These are phyloP conservation scores for Erebia palarica DNA, from an alignment of 2,888 invertebrate species.

Conservation along the genomic window DNA sequence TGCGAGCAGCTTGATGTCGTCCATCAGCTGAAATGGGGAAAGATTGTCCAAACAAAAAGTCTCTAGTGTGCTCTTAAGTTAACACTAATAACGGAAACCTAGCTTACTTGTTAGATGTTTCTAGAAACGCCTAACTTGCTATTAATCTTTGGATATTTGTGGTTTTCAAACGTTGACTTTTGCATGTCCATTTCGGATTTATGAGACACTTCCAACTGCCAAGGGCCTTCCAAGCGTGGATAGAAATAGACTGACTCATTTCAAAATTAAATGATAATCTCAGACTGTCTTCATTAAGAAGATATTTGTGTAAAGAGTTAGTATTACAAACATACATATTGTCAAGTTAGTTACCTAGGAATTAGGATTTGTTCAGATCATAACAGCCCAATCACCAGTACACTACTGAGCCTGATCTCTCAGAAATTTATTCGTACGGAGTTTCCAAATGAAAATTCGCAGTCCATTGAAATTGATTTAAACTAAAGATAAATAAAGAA, in stretches of 20 bases:
- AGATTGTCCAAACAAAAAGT: constrained; percentile 2
- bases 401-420: no score
- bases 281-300: no score
- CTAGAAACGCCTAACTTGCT: constrained; percentile 36
- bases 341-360: no score
- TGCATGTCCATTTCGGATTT: constrained; percentile 27
- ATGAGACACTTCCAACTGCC: constrained; percentile 17
- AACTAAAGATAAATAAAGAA: no score
- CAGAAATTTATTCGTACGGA: no score
- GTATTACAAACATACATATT: no score
- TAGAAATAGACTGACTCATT: not conserved
- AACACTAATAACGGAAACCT: constrained; percentile 52
- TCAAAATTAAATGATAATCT: not conserved
- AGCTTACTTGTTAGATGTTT: constrained; percentile 27
- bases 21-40: not conserved
- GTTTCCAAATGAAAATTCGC: no score
- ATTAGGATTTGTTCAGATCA: no score
- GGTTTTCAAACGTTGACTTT: constrained; percentile 18
- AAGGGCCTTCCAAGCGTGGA: constrained; percentile 22
- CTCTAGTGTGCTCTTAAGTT: constrained; percentile 30
- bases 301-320: no score
- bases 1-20: no score
- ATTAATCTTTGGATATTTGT: constrained; percentile 33
- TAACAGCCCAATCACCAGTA: no score
- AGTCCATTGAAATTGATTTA: no score